A percentile compares a stretch with the other conserved stretches of the same genome.
These are phyloP conservation scores for Menidia beryllina DNA, from an alignment of 2,113 vertebrate species.

Conservation along the genomic window DNA sequence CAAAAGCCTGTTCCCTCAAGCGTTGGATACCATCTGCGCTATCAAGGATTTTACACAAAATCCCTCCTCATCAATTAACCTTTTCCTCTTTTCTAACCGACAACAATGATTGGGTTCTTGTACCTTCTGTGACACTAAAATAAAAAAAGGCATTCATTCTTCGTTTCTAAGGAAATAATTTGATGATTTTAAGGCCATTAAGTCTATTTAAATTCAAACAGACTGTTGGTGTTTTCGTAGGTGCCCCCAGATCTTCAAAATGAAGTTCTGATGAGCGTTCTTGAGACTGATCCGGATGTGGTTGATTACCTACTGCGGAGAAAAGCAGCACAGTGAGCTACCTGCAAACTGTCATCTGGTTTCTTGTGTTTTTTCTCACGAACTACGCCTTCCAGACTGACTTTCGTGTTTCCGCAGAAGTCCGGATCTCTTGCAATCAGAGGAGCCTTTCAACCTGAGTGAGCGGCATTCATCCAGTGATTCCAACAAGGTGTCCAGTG, in stretches of 20 bases:
- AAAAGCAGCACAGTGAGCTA: constrained; percentile 91
- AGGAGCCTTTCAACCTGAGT: constrained; percentile 87
- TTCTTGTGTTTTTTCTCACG: neutral
- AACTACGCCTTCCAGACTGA: neutral
- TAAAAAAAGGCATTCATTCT: too few relatives aligned
- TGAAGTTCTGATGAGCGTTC: constrained; percentile 92
- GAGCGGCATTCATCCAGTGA: constrained; percentile 93
- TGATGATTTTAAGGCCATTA: constrained; percentile 1
- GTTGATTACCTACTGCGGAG: constrained; percentile 95
- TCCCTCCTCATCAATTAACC: constrained; percentile 26
- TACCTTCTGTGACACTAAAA: too few relatives aligned
- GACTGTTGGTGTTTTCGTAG: constrained; percentile 63
- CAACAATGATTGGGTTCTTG: neutral
- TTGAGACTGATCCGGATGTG: constrained; percentile 95
- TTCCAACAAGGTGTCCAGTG: constrained; percentile 93
- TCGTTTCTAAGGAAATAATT: neutral
- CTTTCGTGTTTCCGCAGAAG: constrained; percentile 80
- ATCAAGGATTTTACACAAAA: constrained; percentile 25
- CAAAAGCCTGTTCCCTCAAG: constrained; percentile 21
- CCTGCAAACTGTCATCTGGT: fast-evolving
- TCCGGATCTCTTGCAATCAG: constrained; percentile 86
- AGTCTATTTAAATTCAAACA: neutral
- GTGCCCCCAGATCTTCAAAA: constrained; percentile 95
- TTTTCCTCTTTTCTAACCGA: constrained; percentile 37
- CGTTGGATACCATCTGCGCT: constrained; percentile 38